These are phyloP conservation scores for Stichodactyla mertensii DNA, from an alignment of 64 coral and sea anemone species.

Conservation along the genomic window DNA sequence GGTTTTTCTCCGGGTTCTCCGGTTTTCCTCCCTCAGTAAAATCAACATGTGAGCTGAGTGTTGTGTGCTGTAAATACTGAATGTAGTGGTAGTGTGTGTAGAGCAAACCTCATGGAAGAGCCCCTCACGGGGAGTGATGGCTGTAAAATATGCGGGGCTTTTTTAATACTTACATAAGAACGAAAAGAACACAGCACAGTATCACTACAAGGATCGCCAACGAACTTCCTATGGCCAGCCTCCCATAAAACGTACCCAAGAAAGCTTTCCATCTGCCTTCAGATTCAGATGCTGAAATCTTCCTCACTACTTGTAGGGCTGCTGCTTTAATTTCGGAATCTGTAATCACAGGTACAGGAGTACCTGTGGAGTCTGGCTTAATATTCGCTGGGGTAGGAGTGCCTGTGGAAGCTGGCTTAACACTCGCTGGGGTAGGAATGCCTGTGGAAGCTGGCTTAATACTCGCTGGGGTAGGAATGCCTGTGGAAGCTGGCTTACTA, in stretches of 20 bases:
- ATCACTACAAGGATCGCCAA: background rate
- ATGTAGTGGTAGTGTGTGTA: no score
- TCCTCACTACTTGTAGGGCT: background rate
- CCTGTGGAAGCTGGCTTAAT: background rate
- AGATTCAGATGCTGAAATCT: background rate
- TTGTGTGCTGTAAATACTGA: no score
- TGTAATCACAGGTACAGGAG: no score
- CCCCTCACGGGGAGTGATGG: no score
- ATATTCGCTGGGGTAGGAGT: background rate
- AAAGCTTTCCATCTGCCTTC: background rate
- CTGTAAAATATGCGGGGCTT: background rate
- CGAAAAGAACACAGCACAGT: background rate
- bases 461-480: no score
- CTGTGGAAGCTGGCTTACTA: no score
- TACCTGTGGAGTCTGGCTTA: background rate
- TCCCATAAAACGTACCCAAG: constrained; percentile 15
- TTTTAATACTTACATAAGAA: constrained; percentile 1
- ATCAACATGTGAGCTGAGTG: no score
- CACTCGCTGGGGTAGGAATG: background rate
- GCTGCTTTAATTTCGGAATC: no score
- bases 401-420: background rate
- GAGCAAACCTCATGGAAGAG: no score
- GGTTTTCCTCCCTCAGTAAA: no score
- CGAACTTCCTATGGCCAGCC: constrained; percentile 10
- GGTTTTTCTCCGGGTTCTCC: no score